Conservation (phyloP, 2,113 vertebrate genomes). For the Parotia lawesii region DNA sequence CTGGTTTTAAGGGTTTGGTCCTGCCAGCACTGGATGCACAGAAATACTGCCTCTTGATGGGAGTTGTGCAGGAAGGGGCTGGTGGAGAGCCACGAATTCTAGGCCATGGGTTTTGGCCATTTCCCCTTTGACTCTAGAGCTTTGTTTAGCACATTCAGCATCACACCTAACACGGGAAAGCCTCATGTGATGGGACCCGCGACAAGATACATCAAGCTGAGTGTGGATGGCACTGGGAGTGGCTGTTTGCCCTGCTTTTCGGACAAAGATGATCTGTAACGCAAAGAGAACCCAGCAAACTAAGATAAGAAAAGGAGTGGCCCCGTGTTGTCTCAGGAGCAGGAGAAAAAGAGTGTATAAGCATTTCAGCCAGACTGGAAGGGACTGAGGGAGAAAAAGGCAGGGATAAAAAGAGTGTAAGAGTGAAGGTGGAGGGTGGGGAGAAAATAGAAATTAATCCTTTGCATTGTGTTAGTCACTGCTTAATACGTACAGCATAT, state of each 20-base stretch:
- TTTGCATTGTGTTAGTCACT: neutral
- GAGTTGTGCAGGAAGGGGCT: neutral
- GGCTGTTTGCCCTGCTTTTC: neutral
- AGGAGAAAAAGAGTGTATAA: neutral
- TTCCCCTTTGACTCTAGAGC: neutral
- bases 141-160: neutral
- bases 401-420: neutral
- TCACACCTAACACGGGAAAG: neutral
- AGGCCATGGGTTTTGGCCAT: neutral
- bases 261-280: neutral
- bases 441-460: neutral
- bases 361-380: neutral
- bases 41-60: neutral
- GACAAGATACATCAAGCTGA: neutral
- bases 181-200: neutral
- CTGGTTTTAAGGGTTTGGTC: neutral
- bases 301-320: neutral
- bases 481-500: neutral
- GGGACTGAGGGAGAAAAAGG: neutral
- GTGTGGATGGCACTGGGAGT: neutral
- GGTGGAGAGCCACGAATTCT: neutral
- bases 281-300: neutral
- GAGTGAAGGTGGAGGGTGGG: neutral
- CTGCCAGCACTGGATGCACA: neutral
- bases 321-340: neutral